Evolutionary conservation across 1,140 invertebrate genomes (phyloP), one percentile per base, ranked within the genome.

Genomic region (Arion vulgaris): DNA sequence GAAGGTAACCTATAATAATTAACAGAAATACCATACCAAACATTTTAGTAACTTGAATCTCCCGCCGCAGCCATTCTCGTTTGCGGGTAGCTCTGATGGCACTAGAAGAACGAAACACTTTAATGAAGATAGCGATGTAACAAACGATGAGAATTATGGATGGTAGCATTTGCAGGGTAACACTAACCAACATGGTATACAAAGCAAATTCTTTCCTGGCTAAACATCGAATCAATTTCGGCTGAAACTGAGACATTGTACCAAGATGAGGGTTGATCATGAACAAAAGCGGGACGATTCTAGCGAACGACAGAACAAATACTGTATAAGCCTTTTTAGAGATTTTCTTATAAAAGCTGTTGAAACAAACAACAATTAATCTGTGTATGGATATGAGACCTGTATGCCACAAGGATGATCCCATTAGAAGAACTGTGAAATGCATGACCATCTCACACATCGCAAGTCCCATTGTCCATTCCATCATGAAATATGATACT

Each of bases 21-120:
- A 92, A 85, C 13, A 92, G 83, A 81, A 92, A 92, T 19, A 92
- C 90, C 80, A 92, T 88, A 66, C 90, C 91, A 85, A 92, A 92
- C 92, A 92, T 92, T 86, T 92, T 92, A 0, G 91, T 92, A 66
- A 92, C 92, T 81, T 91, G 90, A 38, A 92, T 91, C 84, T 92
- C 92, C 19, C 91, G 85, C 51, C 88, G 86, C 4, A 91, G 84
- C 88, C 88, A 91, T 86, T 89, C 89, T 23, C 87, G 86, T 75
- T 89, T 88, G 19, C 89, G 80, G 19, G 84, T 86, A 62, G 84
- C 87, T 72, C 89, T 83, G 45, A 90, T 87, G 26, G 86, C 87
- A 68, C 85, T 86, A 28, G 89, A 87, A 26, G 87, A 89, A 32
- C 87, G 84, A 71, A 89, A 87, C n/a, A 92, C 91, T 83, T 89